Percentiles rank a stretch among this genome's conserved stretches.
Evolutionary conservation across 1,140 invertebrate genomes (phyloP).

Genomic region (Drosophila setifemur): DNA sequence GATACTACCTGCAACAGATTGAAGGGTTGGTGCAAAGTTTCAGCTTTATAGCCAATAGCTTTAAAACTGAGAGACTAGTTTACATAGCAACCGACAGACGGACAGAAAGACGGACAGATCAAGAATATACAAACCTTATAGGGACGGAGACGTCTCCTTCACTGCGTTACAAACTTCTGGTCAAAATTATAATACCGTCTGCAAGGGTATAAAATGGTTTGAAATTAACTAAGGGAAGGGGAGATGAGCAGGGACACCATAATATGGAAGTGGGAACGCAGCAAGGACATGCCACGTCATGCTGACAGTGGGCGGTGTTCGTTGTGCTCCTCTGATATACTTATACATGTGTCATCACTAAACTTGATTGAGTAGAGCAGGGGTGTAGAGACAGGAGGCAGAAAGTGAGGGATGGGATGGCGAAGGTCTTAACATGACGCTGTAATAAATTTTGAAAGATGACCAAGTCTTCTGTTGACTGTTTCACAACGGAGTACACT

Average conservation of each 20-base stretch:
- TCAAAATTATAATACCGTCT: too few species aligned
- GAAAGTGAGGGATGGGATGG: not conserved
- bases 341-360: constrained; percentile 52
- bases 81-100: too few species aligned
- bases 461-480: constrained; percentile 66
- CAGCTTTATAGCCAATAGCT: too few species aligned
- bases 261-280: constrained; percentile 35
- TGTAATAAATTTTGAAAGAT: constrained; percentile 73
- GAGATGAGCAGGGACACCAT: constrained; percentile 10
- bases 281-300: constrained; percentile 53
- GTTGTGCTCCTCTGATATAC: not conserved
- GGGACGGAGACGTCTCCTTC: too few species aligned
- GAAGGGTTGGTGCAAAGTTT: too few species aligned
- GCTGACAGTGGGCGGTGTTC: constrained; percentile 44
- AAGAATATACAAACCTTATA: too few species aligned
- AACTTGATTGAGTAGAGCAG: constrained; percentile 40
- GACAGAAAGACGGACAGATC: too few species aligned
- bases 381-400: not conserved
- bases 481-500: constrained; percentile 20
- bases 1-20: too few species aligned
- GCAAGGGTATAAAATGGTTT: too few species aligned
- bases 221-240: constrained; percentile 35
- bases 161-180: too few species aligned
- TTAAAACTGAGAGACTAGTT: too few species aligned
- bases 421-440: constrained; percentile 32